Conservation (phyloP, 2,797 vertebrate species). For the Malacoctenus gilli region DNA sequence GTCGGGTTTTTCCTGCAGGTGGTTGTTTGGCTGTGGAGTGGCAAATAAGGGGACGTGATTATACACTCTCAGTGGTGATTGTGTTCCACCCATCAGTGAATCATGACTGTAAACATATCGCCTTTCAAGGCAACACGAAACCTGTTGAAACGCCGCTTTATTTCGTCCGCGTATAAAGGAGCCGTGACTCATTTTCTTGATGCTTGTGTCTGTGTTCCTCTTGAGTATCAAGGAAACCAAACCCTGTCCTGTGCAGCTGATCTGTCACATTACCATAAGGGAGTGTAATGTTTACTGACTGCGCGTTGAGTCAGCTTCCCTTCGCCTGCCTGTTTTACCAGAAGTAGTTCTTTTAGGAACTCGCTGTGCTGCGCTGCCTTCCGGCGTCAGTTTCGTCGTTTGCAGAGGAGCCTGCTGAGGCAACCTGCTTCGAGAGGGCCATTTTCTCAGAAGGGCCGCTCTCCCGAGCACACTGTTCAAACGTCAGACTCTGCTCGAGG, state of each 20-base stretch:
- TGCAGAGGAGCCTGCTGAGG: constrained; percentile 38
- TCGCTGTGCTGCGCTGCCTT: constrained; percentile 51
- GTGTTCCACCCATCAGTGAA: not conserved
- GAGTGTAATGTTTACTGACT: constrained; percentile 57
- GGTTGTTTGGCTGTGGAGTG: no score
- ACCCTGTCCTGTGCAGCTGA: constrained; percentile 15
- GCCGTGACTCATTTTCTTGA: constrained; percentile 11
- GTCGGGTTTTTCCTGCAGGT: no score
- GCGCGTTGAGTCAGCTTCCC: constrained; percentile 65
- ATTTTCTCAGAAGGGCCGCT: constrained; percentile 24
- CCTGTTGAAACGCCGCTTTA: constrained; percentile 14
- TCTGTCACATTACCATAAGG: constrained; percentile 42
- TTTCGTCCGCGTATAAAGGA: not conserved
- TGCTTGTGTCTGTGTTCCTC: constrained; percentile 4
- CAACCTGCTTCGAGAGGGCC: constrained; percentile 26
- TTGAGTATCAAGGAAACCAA: not conserved
- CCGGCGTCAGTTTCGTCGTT: constrained; percentile 55
- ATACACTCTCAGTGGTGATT: not conserved
- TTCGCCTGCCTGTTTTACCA: constrained; percentile 65
- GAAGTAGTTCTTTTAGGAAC: constrained; percentile 69
- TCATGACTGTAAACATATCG: constrained; percentile 9
- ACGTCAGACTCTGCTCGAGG: not conserved
- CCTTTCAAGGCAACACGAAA: constrained; percentile 19
- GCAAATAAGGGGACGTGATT: no score
- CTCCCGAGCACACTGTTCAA: constrained; percentile 1